phyloP scores from a whole-genome alignment of 2,797 vertebrate genomes.

The Tolypeutes matacus region DNA sequence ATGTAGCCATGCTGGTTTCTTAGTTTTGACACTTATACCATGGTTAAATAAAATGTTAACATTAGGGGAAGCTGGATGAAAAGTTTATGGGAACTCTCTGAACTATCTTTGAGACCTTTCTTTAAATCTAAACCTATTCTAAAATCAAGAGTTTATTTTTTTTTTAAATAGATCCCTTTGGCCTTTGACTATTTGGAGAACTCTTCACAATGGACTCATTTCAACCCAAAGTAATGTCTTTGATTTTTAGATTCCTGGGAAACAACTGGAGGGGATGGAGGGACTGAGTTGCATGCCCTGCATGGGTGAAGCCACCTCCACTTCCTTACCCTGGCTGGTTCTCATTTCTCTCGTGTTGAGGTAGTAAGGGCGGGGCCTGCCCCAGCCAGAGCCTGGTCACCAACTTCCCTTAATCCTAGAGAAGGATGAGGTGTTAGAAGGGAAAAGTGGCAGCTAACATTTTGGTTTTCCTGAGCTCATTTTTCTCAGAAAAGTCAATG shows the following conservation, averaged over 20 bases:
- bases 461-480: slow-evolving; percentile 68
- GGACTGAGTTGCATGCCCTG: neutral
- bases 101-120: slow-evolving; percentile 7
- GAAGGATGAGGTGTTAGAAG: slow-evolving; percentile 68
- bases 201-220: neutral
- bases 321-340: neutral
- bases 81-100: neutral
- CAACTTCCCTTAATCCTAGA: slow-evolving; percentile 39
- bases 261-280: neutral
- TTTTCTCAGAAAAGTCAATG: slow-evolving; percentile 71
- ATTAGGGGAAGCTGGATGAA: neutral
- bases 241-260: neutral
- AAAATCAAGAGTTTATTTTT: neutral
- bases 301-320: neutral
- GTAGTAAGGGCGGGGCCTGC: neutral
- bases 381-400: neutral
- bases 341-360: slow-evolving; percentile 16
- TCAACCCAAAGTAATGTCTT: neutral
- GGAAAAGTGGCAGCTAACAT: slow-evolving; percentile 50
- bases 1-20: neutral
- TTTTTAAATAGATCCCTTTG: neutral
- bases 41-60: neutral
- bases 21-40: neutral
- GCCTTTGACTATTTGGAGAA: neutral
- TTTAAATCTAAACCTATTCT: slow-evolving; percentile 6